A percentile compares a stretch with the other conserved stretches of the same genome.
These are phyloP conservation scores for Drosophila santomea DNA, from an alignment of 1,140 invertebrate species.

Conservation along the genomic window DNA sequence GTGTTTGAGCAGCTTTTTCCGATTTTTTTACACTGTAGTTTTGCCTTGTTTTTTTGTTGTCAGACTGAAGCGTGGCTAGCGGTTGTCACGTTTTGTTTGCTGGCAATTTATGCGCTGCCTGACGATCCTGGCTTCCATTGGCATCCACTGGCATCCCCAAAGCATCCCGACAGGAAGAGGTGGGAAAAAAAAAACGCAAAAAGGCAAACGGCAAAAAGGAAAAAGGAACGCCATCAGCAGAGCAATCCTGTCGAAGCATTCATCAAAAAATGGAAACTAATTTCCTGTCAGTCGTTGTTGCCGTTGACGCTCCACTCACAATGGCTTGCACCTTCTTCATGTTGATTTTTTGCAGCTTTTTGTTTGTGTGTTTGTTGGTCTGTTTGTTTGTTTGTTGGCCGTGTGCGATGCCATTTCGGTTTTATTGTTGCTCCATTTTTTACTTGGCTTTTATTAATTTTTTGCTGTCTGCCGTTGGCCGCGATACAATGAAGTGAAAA, in stretches of 20 bases:
- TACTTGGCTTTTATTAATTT: slow-evolving; percentile 78
- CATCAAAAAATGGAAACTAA: slow-evolving; percentile 84
- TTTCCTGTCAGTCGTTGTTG: slow-evolving; percentile 84
- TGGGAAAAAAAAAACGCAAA: slow-evolving; percentile 16
- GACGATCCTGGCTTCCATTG: slow-evolving; percentile 55
- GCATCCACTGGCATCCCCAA: slow-evolving; percentile 30
- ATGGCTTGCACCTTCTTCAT: slow-evolving; percentile 74
- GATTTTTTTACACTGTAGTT: slow-evolving; percentile 2
- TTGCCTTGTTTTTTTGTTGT: slow-evolving; percentile 26
- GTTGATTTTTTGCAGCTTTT: slow-evolving; percentile 46
- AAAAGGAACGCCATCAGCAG: slow-evolving; percentile 49
- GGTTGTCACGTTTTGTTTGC: slow-evolving; percentile 77
- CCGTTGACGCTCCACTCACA: slow-evolving; percentile 59
- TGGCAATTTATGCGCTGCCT: slow-evolving; percentile 73
- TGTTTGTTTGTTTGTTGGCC: neutral
- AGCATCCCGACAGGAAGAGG: slow-evolving; percentile 39
- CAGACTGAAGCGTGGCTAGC: slow-evolving; percentile 75
- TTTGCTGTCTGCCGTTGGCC: slow-evolving; percentile 76
- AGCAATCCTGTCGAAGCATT: slow-evolving; percentile 84
- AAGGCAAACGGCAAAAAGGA: slow-evolving; percentile 4
- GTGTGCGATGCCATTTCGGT: slow-evolving; percentile 67
- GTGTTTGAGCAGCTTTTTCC: slow-evolving; percentile 11
- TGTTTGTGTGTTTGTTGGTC: slow-evolving; percentile 3
- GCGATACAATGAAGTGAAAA: slow-evolving; percentile 81
- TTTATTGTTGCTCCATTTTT: slow-evolving; percentile 79